Conservation (phyloP, 1,140 invertebrate species). For the Hycleus phaleratus region DNA sequence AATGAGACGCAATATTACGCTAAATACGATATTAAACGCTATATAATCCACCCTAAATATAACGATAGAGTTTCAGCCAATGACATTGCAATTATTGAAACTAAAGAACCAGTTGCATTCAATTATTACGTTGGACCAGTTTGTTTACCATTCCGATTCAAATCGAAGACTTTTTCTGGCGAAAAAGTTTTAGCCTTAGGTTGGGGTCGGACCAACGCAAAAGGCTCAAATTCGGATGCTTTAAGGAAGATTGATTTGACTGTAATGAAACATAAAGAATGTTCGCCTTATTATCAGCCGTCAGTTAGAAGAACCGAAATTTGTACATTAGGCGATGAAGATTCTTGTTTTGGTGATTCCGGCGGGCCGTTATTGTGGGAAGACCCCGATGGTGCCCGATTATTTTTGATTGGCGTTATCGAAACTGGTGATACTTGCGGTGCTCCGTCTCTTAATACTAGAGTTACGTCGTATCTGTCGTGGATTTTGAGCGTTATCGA, state of each 20-base stretch:
- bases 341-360: constrained; percentile 62
- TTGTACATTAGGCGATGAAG: constrained; percentile 55
- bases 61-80: constrained; percentile 39
- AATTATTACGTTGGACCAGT: constrained; percentile 50
- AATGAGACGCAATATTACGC: constrained; percentile 36
- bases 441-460: constrained; percentile 46
- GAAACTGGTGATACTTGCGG: constrained; percentile 49
- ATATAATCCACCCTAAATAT: constrained; percentile 37
- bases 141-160: constrained; percentile 57
- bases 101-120: constrained; percentile 45
- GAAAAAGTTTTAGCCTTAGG: constrained; percentile 47
- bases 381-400: constrained; percentile 40
- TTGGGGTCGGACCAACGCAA: constrained; percentile 54
- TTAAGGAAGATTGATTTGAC: constrained; percentile 52
- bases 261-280: constrained; percentile 48
- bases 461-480: constrained; percentile 44
- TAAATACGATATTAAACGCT: constrained; percentile 29
- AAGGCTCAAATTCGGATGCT: constrained; percentile 47
- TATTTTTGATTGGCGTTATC: constrained; percentile 48
- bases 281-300: constrained; percentile 30
- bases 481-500: constrained; percentile 43
- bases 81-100: constrained; percentile 56
- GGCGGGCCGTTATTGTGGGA: constrained; percentile 58
- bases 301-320: constrained; percentile 45
- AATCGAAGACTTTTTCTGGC: constrained; percentile 42